These are phyloP conservation scores for Hylia prasina DNA, from an alignment of 2,113 vertebrate genomes.

Conservation along the genomic window DNA sequence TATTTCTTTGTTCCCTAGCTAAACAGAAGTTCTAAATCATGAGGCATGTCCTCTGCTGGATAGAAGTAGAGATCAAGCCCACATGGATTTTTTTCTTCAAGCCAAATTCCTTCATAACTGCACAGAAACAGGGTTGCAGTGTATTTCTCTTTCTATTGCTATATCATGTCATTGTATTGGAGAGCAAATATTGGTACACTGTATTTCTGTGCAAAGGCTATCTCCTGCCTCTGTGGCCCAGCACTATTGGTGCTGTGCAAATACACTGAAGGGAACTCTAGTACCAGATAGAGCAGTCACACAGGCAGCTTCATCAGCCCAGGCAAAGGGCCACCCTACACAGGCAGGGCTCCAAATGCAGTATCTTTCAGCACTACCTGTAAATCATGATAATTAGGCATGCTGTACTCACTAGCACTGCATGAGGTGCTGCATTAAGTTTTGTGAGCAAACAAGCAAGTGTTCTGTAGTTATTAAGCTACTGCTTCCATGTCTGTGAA, in stretches of 20 bases:
- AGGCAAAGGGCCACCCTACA: neutral
- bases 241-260: neutral
- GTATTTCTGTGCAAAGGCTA: neutral
- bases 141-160: neutral
- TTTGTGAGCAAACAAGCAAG: neutral
- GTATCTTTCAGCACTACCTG: neutral
- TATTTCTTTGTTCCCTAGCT: neutral
- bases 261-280: neutral
- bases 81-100: neutral
- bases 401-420: neutral
- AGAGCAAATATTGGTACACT: neutral
- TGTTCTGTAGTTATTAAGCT: neutral
- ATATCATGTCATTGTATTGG: neutral
- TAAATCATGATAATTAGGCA: neutral
- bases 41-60: neutral
- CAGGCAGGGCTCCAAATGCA: neutral
- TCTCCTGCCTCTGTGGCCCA: neutral
- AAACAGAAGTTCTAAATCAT: neutral
- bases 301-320: neutral
- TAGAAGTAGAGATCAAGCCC: neutral
- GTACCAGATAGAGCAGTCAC: neutral
- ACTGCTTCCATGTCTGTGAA: neutral
- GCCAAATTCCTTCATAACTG: neutral
- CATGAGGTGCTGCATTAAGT: neutral
- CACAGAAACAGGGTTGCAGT: neutral